phyloP scores from a whole-genome alignment of 2,888 invertebrate species.

The Protodeltote pygarga region DNA sequence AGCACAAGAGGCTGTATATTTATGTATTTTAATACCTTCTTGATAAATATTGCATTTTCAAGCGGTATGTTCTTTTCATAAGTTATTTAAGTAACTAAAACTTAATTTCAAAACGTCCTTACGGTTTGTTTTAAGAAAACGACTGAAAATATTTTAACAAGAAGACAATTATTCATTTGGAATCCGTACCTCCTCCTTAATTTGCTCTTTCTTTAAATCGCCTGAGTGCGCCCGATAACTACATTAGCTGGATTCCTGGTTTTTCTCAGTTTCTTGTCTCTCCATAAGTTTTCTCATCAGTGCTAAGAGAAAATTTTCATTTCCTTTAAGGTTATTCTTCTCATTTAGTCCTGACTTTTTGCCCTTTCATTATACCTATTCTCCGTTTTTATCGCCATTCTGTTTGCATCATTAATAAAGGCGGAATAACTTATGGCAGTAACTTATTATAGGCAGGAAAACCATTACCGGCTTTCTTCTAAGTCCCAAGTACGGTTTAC shows the following conservation, averaged over 20 bases:
- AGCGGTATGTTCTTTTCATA: too few species aligned
- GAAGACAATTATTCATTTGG: constrained; percentile 40
- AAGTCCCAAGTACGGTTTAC: too few species aligned
- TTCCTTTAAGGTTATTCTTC: constrained; percentile 56
- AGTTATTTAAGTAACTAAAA: too few species aligned
- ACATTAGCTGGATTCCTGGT: constrained; percentile 62
- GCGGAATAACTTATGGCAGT: constrained; percentile 52
- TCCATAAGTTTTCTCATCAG: constrained; percentile 66
- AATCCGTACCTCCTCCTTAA: constrained; percentile 49
- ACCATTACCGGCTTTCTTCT: constrained; percentile 48
- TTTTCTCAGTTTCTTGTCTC: constrained; percentile 57
- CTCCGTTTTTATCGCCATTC: constrained; percentile 52
- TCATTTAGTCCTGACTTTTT: constrained; percentile 51
- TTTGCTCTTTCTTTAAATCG: constrained; percentile 54
- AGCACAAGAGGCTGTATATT: too few species aligned
- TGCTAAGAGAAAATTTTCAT: constrained; percentile 61
- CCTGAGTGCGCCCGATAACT: constrained; percentile 55
- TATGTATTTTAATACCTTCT: too few species aligned
- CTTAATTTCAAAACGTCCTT: too few species aligned
- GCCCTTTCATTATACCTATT: constrained; percentile 51
- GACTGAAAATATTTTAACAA: constrained; percentile 39
- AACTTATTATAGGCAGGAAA: constrained; percentile 55
- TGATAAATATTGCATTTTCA: too few species aligned
- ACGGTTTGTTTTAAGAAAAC: constrained; percentile 30
- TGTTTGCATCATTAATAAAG: constrained; percentile 62